Evolutionary conservation across 2,797 vertebrate species (phyloP).

Genomic region (Molossus molossus): DNA sequence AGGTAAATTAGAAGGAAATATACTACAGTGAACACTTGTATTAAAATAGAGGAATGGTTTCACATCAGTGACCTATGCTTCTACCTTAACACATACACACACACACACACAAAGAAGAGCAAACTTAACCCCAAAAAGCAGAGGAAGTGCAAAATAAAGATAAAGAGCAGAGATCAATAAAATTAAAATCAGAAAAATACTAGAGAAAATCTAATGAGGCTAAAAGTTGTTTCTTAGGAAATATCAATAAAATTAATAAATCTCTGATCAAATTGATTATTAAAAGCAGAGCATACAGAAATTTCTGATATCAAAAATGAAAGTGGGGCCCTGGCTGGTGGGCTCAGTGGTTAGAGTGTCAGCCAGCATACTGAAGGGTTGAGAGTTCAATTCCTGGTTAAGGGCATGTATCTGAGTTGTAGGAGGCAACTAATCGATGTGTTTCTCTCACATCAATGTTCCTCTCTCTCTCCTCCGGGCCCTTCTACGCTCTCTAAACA

Average conservation of each 20-base stretch:
- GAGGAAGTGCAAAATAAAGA: conserved; percentile 3
- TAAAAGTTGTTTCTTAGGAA: conserved; percentile 53
- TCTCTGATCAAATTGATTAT: background rate
- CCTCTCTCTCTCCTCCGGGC: no score
- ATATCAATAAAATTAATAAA: conserved; percentile 43
- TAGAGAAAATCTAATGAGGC: background rate
- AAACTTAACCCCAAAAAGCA: conserved; percentile 44
- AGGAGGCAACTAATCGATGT: no score
- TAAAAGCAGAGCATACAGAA: conserved; percentile 30
- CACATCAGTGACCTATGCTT: background rate
- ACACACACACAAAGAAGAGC: background rate
- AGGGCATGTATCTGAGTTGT: no score
- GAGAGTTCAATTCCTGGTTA: no score
- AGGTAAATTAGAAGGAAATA: background rate
- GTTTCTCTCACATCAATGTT: no score
- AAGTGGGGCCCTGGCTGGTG: background rate
- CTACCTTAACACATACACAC: background rate
- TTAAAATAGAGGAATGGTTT: background rate
- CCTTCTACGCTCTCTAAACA: no score
- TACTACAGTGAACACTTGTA: background rate
- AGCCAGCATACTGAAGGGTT: no score
- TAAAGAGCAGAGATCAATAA: background rate
- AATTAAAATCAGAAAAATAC: background rate
- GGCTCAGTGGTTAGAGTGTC: no score
- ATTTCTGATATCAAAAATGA: conserved; percentile 40